These are phyloP conservation scores for Poecilia gillii DNA, from an alignment of 2,797 vertebrate genomes.

Conservation along the genomic window DNA sequence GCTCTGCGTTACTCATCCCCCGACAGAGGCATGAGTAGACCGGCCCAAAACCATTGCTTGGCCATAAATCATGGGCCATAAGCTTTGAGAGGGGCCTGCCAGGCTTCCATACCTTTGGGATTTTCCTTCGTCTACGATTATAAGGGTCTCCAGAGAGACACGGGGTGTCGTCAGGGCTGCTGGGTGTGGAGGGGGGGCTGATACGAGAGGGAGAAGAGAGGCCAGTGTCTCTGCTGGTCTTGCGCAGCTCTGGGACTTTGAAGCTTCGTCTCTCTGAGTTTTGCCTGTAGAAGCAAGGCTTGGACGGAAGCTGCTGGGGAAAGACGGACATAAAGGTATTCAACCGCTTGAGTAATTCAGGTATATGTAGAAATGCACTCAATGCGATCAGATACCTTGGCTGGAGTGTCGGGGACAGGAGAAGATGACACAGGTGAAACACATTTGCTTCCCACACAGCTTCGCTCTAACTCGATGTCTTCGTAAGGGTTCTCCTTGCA, in stretches of 20 bases:
- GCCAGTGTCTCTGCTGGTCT: constrained; percentile 87
- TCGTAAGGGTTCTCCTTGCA: constrained; percentile 98
- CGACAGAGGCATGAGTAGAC: constrained; percentile 36
- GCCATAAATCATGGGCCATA: constrained; percentile 46
- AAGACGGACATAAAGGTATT: not conserved
- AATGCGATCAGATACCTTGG: constrained; percentile 82
- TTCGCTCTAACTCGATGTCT: constrained; percentile 93
- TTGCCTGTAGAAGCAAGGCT: constrained; percentile 88
- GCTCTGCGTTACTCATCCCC: constrained; percentile 47
- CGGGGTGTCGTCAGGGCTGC: constrained; percentile 95
- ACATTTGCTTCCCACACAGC: constrained; percentile 80
- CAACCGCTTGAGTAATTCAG: not conserved
- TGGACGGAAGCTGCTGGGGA: constrained; percentile 71
- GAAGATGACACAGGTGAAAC: constrained; percentile 85
- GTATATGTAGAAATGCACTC: not conserved
- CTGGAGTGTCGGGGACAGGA: constrained; percentile 84
- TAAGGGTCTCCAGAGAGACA: constrained; percentile 92
- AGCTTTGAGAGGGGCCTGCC: constrained; percentile 11
- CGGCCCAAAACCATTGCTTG: constrained; percentile 19
- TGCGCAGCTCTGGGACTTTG: constrained; percentile 91
- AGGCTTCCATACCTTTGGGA: constrained; percentile 88
- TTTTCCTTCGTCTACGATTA: constrained; percentile 92
- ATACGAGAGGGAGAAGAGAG: constrained; percentile 86
- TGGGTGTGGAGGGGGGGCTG: constrained; percentile 96
- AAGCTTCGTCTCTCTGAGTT: constrained; percentile 92